phyloP scores from a whole-genome alignment of 2,888 invertebrate species.

The Thelaira solivaga region DNA sequence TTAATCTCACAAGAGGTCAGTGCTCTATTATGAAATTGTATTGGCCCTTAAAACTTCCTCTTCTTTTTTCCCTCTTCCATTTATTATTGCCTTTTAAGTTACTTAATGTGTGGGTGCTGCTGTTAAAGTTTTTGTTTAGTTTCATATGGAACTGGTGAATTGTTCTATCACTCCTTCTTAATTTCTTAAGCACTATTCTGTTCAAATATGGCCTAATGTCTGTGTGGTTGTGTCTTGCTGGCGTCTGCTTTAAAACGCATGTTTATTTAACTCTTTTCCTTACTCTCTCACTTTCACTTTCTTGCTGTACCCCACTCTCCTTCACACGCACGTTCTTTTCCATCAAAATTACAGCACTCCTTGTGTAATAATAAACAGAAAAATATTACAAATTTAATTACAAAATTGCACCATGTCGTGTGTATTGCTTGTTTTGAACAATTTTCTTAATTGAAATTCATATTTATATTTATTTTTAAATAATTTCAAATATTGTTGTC shows the following conservation, averaged over 20 bases:
- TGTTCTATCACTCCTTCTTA: background rate
- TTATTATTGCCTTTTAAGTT: too few species aligned
- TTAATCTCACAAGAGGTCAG: too few species aligned
- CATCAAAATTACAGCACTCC: background rate
- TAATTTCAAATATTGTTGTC: conserved; percentile 12
- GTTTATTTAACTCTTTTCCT: background rate
- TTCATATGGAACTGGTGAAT: too few species aligned
- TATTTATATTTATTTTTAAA: background rate
- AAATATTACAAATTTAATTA: too few species aligned
- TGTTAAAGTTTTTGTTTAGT: too few species aligned
- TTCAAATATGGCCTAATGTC: background rate
- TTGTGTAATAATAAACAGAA: too few species aligned
- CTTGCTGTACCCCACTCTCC: background rate
- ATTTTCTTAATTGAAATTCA: conserved; percentile 6
- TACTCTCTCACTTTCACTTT: background rate
- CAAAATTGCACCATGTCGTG: background rate
- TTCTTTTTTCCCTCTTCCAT: too few species aligned
- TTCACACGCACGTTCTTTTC: background rate
- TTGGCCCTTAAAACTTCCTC: too few species aligned
- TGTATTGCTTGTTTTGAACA: background rate
- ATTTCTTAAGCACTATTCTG: background rate
- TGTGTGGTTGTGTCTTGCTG: background rate
- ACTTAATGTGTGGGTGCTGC: too few species aligned
- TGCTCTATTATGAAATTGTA: too few species aligned
- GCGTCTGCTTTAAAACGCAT: background rate